These are phyloP conservation scores for Scaptomyza hsui DNA, from an alignment of 1,140 invertebrate species.

Conservation along the genomic window DNA sequence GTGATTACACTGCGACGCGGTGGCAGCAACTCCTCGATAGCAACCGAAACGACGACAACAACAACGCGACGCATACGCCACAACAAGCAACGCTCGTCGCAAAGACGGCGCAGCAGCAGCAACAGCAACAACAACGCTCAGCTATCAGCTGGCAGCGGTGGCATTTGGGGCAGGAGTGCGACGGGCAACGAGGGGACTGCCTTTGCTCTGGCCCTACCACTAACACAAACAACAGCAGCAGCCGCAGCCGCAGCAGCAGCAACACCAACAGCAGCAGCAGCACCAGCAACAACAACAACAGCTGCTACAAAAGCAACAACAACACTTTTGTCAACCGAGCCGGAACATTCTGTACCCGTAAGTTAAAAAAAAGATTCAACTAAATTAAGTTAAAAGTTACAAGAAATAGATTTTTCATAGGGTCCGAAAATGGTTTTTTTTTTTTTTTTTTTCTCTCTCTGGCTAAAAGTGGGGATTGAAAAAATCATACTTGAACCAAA, in stretches of 20 bases:
- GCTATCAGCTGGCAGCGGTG: conserved; percentile 42
- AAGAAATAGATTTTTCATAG: no score
- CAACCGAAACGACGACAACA: conserved; percentile 36
- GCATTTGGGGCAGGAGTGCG: conserved; percentile 30
- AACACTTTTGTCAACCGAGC: conserved; percentile 82
- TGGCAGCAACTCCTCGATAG: conserved; percentile 20
- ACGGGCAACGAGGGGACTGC: conserved; percentile 39
- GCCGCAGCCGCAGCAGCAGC: conserved; percentile 36
- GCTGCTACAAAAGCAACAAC: conserved; percentile 53
- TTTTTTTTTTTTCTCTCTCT: no score
- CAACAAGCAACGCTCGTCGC: conserved; percentile 55
- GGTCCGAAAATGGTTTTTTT: no score
- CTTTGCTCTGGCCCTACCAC: conserved; percentile 81
- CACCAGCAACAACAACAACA: conserved; percentile 41
- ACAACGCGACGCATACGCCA: conserved; percentile 67
- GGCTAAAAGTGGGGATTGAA: no score
- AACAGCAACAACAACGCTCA: conserved; percentile 35
- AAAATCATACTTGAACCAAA: no score
- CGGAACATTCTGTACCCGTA: conserved; percentile 84
- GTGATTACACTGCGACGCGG: conserved; percentile 64
- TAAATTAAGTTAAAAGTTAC: no score
- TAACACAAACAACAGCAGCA: conserved; percentile 43
- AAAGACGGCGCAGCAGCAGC: conserved; percentile 55
- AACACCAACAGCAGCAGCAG: conserved; percentile 20
- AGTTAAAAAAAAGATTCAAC: conserved; percentile 53